phyloP scores from a whole-genome alignment of 1,140 invertebrate species.

The Monochamus saltuarius region DNA sequence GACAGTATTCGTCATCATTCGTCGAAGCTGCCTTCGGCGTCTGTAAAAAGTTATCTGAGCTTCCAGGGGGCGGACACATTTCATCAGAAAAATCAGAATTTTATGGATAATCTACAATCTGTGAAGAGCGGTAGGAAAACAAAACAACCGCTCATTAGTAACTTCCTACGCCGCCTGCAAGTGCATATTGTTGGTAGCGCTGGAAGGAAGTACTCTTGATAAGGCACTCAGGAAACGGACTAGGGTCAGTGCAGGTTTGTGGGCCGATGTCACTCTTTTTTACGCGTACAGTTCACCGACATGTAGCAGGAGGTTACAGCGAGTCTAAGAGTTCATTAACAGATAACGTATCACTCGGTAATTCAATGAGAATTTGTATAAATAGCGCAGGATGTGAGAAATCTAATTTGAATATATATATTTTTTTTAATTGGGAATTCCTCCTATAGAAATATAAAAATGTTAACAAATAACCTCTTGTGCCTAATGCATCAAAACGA shows the following conservation, averaged over 20 bases:
- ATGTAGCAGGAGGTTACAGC: conserved; percentile 3
- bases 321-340: conserved; percentile 7
- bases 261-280: conserved; percentile 3
- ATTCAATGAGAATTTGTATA: background rate
- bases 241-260: conserved; percentile 21
- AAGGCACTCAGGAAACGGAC: conserved; percentile 16
- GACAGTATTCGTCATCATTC: no score
- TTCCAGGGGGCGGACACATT: no score
- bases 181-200: conserved; percentile 7
- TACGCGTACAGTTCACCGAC: conserved; percentile 12
- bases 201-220: conserved; percentile 24
- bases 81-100: background rate
- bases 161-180: conserved; percentile 11
- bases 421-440: no score
- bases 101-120: conserved; percentile 7
- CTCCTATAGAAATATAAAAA: no score
- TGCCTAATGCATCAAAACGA: no score
- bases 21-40: no score
- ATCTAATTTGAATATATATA: no score
- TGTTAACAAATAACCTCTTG: no score
- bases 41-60: no score
- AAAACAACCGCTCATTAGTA: conserved; percentile 14
- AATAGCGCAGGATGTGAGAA: no score
- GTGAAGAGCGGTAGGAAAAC: background rate
- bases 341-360: background rate